Percentiles rank a stretch among this genome's conserved stretches.
Evolutionary conservation across 2,888 invertebrate species (phyloP).

Genomic region (Dione juno): DNA sequence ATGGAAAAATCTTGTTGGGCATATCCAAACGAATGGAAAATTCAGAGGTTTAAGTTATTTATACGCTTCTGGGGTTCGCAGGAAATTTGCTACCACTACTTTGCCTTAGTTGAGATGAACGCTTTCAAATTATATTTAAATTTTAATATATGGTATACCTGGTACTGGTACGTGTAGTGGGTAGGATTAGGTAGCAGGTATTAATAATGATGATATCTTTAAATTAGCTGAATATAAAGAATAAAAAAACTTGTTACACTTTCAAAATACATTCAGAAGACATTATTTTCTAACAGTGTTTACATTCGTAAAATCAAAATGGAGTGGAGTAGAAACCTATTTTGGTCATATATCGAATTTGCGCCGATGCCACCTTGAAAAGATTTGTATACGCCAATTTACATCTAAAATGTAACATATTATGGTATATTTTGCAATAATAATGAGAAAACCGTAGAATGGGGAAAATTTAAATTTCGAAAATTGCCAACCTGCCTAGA

Average conservation of each 20-base stretch:
- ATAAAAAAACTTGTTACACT: background rate
- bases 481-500: slow-evolving; percentile 25
- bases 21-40: slow-evolving; percentile 49
- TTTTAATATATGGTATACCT: background rate
- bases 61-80: slow-evolving; percentile 40
- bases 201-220: too few relatives aligned
- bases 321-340: slow-evolving; percentile 47
- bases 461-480: slow-evolving; percentile 37
- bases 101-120: slow-evolving; percentile 30
- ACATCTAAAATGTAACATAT: background rate
- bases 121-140: slow-evolving; percentile 10
- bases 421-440: slow-evolving; percentile 26
- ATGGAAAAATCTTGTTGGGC: slow-evolving; percentile 63
- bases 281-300: slow-evolving; percentile 45
- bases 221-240: too few relatives aligned
- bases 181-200: too few relatives aligned
- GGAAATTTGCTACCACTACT: slow-evolving; percentile 38
- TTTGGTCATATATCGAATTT: slow-evolving; percentile 53
- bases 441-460: slow-evolving; percentile 4
- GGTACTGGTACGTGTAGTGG: too few relatives aligned
- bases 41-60: slow-evolving; percentile 51
- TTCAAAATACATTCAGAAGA: slow-evolving; percentile 20
- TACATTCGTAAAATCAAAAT: slow-evolving; percentile 47
- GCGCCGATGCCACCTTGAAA: slow-evolving; percentile 48
- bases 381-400: slow-evolving; percentile 4